These are phyloP conservation scores for Prosopocoilus inquinatus DNA, from an alignment of 2,888 invertebrate species.

Conservation along the genomic window DNA sequence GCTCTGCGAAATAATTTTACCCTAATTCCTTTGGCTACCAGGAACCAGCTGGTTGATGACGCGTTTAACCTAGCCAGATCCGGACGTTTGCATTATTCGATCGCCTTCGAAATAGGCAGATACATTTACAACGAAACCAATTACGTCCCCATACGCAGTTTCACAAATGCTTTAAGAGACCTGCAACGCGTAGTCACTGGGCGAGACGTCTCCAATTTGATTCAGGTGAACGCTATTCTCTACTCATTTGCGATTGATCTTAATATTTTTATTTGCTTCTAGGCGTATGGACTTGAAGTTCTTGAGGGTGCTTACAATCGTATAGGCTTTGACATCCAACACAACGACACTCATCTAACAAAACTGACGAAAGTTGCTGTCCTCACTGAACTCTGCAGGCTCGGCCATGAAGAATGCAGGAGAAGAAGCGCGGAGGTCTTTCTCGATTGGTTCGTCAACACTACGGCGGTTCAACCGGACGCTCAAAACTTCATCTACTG, in stretches of 20 bases:
- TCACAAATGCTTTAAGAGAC: constrained; percentile 24
- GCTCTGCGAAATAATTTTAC: constrained; percentile 45
- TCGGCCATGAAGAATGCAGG: constrained; percentile 25
- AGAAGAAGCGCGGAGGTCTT: constrained; percentile 17
- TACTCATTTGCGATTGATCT: no score
- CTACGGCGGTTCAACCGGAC: constrained; percentile 12
- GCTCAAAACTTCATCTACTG: constrained; percentile 45
- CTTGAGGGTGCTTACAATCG: constrained; percentile 56
- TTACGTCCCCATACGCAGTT: constrained; percentile 60
- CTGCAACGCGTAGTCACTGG: constrained; percentile 13
- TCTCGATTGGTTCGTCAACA: constrained; percentile 5
- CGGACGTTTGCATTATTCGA: constrained; percentile 55
- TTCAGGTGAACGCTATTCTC: background rate
- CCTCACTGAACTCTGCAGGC: constrained; percentile 29
- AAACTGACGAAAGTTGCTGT: constrained; percentile 27
- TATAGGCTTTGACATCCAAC: constrained; percentile 7
- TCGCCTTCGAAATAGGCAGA: constrained; percentile 57
- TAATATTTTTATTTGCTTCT: background rate
- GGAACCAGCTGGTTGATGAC: constrained; percentile 58
- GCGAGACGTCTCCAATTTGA: background rate
- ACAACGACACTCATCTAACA: constrained; percentile 26
- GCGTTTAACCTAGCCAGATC: constrained; percentile 54
- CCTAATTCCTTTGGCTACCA: constrained; percentile 56
- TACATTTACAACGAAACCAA: constrained; percentile 61
- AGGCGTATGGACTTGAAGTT: constrained; percentile 10